Evolutionary conservation across 2,113 vertebrate genomes (phyloP), one percentile per base, ranked within the genome.

Genomic region (Pyxicephalus adspersus): DNA sequence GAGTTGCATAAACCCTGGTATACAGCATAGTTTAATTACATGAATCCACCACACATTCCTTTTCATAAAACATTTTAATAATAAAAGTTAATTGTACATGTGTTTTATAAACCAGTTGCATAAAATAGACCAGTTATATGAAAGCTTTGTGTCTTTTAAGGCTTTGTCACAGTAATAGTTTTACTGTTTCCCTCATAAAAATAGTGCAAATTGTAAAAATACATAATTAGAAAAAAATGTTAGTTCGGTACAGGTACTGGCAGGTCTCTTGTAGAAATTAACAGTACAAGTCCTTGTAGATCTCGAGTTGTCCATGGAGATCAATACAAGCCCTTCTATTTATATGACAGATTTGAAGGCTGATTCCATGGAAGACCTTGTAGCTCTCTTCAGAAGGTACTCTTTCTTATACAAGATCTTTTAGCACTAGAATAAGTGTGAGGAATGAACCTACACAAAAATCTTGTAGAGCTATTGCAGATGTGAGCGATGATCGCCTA

Each of bases 381-480:
- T 5, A 52, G 66, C 15, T 15, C 22, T 25, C n/a, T 25, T 22
- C 16, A 28, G 25, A 70, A 1, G 38, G 50, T 45, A 13, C 11
- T 45, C 38, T 9, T 45, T 13, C 15, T 45, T 45, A 6, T 8
- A 45, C 38, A 45, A 45, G 38, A 15, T 54, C 22, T 75, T 60
- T 3, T 50, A 80, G 83, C 11, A 52, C 22, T 29, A 1, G 23
- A n/a, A 22, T 13, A 31, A 7, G 19, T 28, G 58, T 20, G 34
- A 23, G 11, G 7, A 51, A 51, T 75, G 18, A 64, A 87, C 84
- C 87, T 86, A 87, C 28, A 83, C 28, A 60, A 60, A n/a, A 94
- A 98, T 96, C 89, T 95, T 98, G 83, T 98, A 97, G 89, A 99
- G 98, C 87, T 98, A 96, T 84, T 98, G 96, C 79, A 99, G 91